Evolutionary conservation across 2,888 invertebrate species (phyloP), one percentile per base, ranked within the genome.

Genomic region (Pandemis cinnamomeana): DNA sequence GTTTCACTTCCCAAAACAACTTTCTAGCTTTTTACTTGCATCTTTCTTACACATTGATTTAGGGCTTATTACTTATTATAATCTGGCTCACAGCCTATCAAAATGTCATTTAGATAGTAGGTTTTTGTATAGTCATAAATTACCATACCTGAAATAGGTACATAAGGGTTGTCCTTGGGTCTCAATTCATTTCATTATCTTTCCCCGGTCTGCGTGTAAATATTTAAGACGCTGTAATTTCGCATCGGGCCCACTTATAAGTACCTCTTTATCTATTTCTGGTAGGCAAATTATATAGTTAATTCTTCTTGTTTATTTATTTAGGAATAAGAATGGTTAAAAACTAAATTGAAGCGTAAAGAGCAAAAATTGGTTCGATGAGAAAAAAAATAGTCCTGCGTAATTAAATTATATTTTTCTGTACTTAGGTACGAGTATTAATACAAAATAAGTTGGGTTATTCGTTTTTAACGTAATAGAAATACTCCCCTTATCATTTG

Each of bases 251-350:
- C 58, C 5, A 58, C 58, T 27, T 58, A 20, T 27, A 58, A 58
- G 20, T 58, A 10, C 4, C 10, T 58, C 27, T 27, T 58, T 11
- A 58, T 58, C 58, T 58, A 58, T 58, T 55, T 58, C 27, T 27
- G 11, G 27, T 58, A 58, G 11, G 58, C 27, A 27, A 58, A 58
- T 20, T 27, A 58, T 27, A 58, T 58, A 58, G 27, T 58, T 58
- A 58, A 11, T 58, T 58, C 58, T 27, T 58, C 6, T 27, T 58
- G 20, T 20, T 58, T 58, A 27, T 58, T 58, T 58, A 58, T 58
- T 58, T 20, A 58, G 58, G 5, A 10, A 58, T 58, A 58, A 58
- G 58, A 27, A 20, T 27, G 58, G 8, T 58, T 27, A 27, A 58
- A 27, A 58, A 55, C 55, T 15, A 55, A 20, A 13, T 13, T 51